Percentiles rank a stretch among this genome's conserved stretches.
Conservation (phyloP, 92 coral and sea anemone species). For the Parazoanthus atlanticus region DNA sequence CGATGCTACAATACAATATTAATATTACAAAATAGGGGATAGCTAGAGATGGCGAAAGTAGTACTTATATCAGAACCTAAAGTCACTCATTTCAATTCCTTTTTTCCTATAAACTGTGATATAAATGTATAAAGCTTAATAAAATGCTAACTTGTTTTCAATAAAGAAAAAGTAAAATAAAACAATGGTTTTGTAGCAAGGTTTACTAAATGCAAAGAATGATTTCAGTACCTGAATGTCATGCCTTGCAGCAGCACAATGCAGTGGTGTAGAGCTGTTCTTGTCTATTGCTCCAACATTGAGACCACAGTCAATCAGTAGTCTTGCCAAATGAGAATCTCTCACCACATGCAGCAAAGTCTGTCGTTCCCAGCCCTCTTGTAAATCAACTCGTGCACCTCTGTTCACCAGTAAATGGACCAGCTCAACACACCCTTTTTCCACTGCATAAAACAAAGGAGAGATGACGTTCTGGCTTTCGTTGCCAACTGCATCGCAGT, state of each 20-base stretch:
- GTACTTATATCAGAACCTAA: too few species aligned
- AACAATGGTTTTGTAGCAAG: neutral
- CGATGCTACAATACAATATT: too few species aligned
- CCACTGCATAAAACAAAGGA: conserved; percentile 19
- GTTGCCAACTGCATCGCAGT: neutral
- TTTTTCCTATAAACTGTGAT: too few species aligned
- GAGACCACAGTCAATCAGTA: conserved; percentile 26
- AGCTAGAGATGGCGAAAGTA: too few species aligned
- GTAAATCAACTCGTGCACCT: conserved; percentile 22
- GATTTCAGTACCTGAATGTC: conserved; percentile 12
- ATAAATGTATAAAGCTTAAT: too few species aligned
- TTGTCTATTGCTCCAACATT: neutral
- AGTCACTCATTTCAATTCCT: too few species aligned
- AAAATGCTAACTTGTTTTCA: too few species aligned
- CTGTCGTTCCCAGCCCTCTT: conserved; percentile 17
- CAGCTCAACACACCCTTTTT: conserved; percentile 9
- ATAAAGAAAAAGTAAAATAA: too few species aligned
- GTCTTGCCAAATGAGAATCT: conserved; percentile 3
- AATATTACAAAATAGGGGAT: too few species aligned
- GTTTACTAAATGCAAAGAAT: neutral
- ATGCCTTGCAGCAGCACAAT: conserved; percentile 29
- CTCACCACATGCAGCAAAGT: conserved; percentile 24
- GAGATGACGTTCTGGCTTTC: neutral
- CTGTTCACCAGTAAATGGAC: conserved; percentile 4
- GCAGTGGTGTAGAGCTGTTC: conserved; percentile 9